A percentile compares a stretch with the other conserved stretches of the same genome.
These are phyloP conservation scores for Venturia canescens DNA, from an alignment of 1,140 invertebrate species.

Conservation along the genomic window DNA sequence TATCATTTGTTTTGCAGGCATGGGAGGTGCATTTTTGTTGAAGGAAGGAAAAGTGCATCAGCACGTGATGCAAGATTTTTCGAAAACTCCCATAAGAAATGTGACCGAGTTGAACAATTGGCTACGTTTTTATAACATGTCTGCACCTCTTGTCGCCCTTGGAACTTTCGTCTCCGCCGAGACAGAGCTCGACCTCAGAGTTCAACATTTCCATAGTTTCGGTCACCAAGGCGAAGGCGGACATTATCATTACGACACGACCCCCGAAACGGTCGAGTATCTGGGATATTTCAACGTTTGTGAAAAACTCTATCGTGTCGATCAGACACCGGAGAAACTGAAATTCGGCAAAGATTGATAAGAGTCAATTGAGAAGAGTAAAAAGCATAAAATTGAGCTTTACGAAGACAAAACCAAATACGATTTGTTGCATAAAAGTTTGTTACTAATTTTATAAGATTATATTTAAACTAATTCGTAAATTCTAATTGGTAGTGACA, in stretches of 20 bases:
- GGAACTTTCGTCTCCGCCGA: conserved; percentile 93
- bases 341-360: conserved; percentile 79
- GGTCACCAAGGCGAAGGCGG: conserved; percentile 92
- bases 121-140: conserved; percentile 95
- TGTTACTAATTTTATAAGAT: too few species aligned
- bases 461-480: too few species aligned
- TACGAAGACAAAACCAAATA: too few species aligned
- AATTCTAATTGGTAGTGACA: too few species aligned
- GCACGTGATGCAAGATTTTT: conserved; percentile 97
- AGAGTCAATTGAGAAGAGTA: neutral
- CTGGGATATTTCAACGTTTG: conserved; percentile 91
- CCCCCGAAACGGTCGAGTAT: conserved; percentile 90
- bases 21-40: conserved; percentile 94
- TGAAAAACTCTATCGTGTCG: conserved; percentile 86
- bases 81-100: conserved; percentile 82
- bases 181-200: conserved; percentile 89
- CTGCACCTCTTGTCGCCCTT: conserved; percentile 89
- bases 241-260: conserved; percentile 97
- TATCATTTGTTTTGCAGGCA: conserved; percentile 73
- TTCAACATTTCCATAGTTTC: conserved; percentile 97
- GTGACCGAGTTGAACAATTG: conserved; percentile 89
- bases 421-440: too few species aligned
- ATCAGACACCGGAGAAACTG: conserved; percentile 82
- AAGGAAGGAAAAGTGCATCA: conserved; percentile 89
- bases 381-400: neutral